Base-by-base conservation (phyloP, 2,797 vertebrate species). In the Clarias platycephalus region DNA sequence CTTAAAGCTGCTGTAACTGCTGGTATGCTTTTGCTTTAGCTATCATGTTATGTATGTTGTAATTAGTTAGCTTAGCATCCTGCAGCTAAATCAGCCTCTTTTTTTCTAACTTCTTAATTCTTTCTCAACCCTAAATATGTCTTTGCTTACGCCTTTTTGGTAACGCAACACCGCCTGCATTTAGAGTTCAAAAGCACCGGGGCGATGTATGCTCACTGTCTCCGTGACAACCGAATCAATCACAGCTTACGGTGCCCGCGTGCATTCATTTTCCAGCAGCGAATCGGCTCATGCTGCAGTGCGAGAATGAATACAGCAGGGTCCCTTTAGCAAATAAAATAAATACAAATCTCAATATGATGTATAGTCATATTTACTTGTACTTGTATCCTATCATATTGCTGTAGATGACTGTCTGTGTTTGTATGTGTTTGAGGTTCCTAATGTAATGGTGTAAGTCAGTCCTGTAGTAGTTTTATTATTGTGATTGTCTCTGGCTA, bases 161-260 rank as follows among this genome's bases (percentile, higher is more conserved):
- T 57, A 37, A 58, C 49, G 31, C 31, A 58, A 13, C 22, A 68
- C 83, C 87, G 90, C 91, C 91, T 86, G 85, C 76, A n/a, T 80
- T 83, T 81, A 86, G 77, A 70, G 87, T 88, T 90, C 85, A 90
- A 87, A 90, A 87, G 88, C 85, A 84, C 82, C 82, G 81, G 44
- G 22, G 83, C 86, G 88, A 86, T 86, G 86, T 85, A 91, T 90
- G 80, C 91, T 91, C 90, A 87, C 86, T 60, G 94, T 95, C 91
- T 92, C 93, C 93, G 89, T 94, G 94, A 93, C 94, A 95, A 95
- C 94, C 93, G 86, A 84, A 88, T 90, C 87, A 90, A 89, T 90
- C 86, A 87, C 63, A 67, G 85, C 74, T 85, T 68, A 86, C 80
- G 78, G 83, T 71, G 85, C 68, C 55, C 63, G 83, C 63, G 24